Percentiles rank a stretch among this genome's conserved stretches.
Evolutionary conservation across 2,113 vertebrate species (phyloP).

Genomic region (Acinonyx jubatus): DNA sequence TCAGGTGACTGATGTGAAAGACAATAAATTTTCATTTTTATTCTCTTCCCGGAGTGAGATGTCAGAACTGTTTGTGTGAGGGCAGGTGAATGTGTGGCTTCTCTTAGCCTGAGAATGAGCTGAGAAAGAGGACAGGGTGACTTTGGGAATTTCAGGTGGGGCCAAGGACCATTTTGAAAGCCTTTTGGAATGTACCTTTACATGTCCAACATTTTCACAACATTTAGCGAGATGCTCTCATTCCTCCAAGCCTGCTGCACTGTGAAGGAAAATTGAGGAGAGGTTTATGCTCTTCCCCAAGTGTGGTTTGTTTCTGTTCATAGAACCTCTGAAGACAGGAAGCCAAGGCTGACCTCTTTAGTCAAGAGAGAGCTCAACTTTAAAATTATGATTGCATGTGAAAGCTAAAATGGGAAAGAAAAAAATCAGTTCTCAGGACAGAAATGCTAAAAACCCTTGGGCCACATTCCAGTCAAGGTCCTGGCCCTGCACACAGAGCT

Average conservation of each 20-base stretch:
- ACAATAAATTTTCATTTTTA: not conserved
- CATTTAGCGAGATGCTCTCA: not conserved
- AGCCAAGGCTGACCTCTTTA: conserved; percentile 68
- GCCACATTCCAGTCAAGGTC: conserved; percentile 70
- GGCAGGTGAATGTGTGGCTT: not conserved
- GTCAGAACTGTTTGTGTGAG: not conserved
- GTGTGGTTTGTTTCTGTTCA: conserved; percentile 72
- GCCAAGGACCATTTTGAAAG: not conserved
- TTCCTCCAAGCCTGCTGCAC: not conserved
- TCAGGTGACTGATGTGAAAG: not conserved
- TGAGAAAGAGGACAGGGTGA: not conserved
- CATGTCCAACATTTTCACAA: not conserved
- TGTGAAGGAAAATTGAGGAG: not conserved
- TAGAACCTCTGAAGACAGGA: conserved; percentile 65
- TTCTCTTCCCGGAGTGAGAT: not conserved
- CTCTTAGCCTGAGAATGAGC: not conserved
- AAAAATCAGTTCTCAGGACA: conserved; percentile 75
- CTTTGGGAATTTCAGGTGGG: not conserved
- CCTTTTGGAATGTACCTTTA: not conserved
- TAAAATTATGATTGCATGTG: conserved; percentile 79
- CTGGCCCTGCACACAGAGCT: not conserved
- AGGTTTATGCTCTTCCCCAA: conserved; percentile 17
- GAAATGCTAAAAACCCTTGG: conserved; percentile 74
- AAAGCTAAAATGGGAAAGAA: conserved; percentile 79
- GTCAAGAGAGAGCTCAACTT: conserved; percentile 77